Percentiles rank a stretch among this genome's conserved stretches.
Conservation (phyloP, 2,797 vertebrate genomes). For the Alauda arvensis region DNA sequence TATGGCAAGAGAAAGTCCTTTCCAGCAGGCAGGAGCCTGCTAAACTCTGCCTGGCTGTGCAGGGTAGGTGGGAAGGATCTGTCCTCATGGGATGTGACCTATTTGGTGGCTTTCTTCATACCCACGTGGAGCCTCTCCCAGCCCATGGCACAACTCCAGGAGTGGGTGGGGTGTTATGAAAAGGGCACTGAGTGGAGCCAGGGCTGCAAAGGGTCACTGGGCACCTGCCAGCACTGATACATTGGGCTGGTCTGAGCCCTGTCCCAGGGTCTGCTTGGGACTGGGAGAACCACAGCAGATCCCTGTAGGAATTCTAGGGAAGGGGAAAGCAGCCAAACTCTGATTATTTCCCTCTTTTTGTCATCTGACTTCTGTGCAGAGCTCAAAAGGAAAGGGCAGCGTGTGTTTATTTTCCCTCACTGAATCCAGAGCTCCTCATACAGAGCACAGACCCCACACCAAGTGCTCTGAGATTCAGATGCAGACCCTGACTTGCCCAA, state of each 20-base stretch:
- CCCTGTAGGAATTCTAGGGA: neutral
- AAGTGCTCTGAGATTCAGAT: neutral
- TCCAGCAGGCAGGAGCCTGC: neutral
- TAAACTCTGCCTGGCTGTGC: neutral
- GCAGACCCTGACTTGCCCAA: neutral
- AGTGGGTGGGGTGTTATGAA: neutral
- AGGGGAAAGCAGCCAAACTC: neutral
- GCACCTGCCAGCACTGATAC: neutral
- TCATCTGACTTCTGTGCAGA: neutral
- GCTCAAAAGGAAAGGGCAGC: neutral
- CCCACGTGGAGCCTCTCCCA: neutral
- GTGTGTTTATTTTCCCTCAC: accelerated
- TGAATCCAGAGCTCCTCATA: accelerated
- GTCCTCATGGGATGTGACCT: neutral
- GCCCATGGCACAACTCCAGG: neutral
- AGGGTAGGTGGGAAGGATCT: neutral
- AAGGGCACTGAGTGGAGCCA: neutral
- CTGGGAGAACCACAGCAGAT: neutral
- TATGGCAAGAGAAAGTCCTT: neutral
- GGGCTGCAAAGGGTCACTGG: neutral
- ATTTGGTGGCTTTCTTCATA: neutral
- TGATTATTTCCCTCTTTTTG: neutral
- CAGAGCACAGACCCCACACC: neutral
- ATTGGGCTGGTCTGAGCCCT: neutral
- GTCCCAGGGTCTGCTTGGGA: neutral